Evolutionary conservation across 2,797 vertebrate genomes (phyloP).

Genomic region (Enteromius thamalakanensis): DNA sequence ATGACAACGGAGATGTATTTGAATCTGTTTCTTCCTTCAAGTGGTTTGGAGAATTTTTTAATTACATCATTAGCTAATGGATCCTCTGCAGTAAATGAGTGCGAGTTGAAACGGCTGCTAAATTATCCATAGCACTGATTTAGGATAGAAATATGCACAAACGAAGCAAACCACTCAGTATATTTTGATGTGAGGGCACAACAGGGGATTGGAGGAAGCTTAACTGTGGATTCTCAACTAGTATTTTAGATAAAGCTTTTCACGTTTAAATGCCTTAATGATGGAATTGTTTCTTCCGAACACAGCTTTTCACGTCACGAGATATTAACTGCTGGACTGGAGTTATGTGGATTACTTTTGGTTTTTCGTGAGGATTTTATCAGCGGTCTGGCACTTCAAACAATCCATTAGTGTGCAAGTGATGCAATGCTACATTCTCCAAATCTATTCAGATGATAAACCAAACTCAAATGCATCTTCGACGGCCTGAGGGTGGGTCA

Average conservation of each 20-base stretch:
- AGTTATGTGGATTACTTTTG: not conserved
- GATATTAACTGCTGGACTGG: not conserved
- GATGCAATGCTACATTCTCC: not conserved
- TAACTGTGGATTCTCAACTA: not conserved
- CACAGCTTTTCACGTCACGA: not conserved
- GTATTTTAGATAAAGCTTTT: not conserved
- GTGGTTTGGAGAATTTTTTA: no score
- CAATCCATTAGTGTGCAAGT: not conserved
- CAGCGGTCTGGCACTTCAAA: not conserved
- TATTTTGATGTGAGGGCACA: not conserved
- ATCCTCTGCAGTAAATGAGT: not conserved
- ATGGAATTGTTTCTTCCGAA: not conserved
- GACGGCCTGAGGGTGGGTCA: not conserved
- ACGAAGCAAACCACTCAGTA: not conserved
- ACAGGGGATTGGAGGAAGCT: not conserved
- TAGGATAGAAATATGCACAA: not conserved
- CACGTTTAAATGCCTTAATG: not conserved
- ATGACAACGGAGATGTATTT: no score
- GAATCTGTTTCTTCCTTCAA: no score
- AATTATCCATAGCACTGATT: not conserved
- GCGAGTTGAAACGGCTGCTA: not conserved
- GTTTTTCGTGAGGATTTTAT: not conserved
- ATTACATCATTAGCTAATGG: no score
- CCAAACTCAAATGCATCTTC: not conserved
- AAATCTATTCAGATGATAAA: not conserved